Percentiles rank a stretch among this genome's conserved stretches.
phyloP scores from a whole-genome alignment of 2,113 vertebrate species.

The Antennarius striatus region DNA sequence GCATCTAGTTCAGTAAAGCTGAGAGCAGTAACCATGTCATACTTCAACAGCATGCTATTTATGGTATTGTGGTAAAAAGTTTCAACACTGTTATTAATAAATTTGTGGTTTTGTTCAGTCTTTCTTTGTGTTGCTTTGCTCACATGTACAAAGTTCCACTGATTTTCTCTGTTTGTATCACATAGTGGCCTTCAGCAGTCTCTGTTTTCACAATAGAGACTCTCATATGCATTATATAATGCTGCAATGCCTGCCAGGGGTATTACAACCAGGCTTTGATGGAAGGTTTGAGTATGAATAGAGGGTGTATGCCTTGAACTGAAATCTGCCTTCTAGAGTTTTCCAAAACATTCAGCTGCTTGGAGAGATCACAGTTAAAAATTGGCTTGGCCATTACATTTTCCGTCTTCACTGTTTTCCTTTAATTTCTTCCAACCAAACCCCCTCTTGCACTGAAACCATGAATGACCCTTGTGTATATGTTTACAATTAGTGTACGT shows the following conservation, averaged over 20 bases:
- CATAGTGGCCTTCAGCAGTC: conserved; percentile 40
- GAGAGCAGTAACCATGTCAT: conserved; percentile 41
- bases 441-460: conserved; percentile 5
- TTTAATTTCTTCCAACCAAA: conserved; percentile 47
- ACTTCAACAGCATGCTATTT: conserved; percentile 57
- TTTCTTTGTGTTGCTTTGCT: conserved; percentile 16
- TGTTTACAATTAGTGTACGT: conserved; percentile 21
- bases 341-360: conserved; percentile 63
- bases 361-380: conserved; percentile 46
- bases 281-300: conserved; percentile 55
- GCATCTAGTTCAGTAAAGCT: conserved; percentile 44
- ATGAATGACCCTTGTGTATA: conserved; percentile 20
- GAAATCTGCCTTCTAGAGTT: conserved; percentile 47
- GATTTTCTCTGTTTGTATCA: conserved; percentile 51
- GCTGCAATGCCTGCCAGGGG: conserved; percentile 54
- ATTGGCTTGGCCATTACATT: conserved; percentile 14
- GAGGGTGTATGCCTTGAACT: conserved; percentile 48
- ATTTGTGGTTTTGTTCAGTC: conserved; percentile 20
- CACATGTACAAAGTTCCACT: conserved; percentile 28
- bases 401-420: conserved; percentile 34
- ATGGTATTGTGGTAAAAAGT: conserved; percentile 38
- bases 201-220: conserved; percentile 55
- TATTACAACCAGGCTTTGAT: conserved; percentile 64
- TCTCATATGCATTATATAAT: conserved; percentile 69
- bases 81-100: conserved; percentile 31